Percentiles rank a stretch among this genome's conserved stretches.
These are phyloP conservation scores for Ploceus nigricollis DNA, from an alignment of 2,113 vertebrate genomes.

Conservation along the genomic window DNA sequence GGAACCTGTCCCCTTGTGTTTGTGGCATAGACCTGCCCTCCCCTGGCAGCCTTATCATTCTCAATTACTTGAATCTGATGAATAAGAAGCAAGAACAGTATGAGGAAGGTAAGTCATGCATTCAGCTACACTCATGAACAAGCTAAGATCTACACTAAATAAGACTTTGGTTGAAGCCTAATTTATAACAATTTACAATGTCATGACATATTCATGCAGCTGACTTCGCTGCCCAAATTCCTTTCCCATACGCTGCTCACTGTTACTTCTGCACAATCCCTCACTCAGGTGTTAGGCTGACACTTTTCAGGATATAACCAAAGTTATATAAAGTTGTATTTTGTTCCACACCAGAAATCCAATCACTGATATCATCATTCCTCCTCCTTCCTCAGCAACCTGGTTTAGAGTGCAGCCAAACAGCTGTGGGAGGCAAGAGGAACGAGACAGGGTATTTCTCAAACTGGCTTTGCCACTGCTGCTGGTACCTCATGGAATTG, in stretches of 20 bases:
- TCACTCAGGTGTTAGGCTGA: background rate
- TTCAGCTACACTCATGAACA: background rate
- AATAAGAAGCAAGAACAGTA: background rate
- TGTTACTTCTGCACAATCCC: background rate
- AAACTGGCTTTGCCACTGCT: background rate
- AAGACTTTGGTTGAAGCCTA: background rate
- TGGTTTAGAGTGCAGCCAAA: background rate
- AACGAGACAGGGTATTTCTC: background rate
- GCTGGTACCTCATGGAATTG: background rate
- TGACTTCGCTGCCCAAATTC: background rate
- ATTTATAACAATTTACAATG: background rate
- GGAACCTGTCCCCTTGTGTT: slow-evolving; percentile 90
- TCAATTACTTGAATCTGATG: slow-evolving; percentile 91
- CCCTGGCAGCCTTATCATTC: slow-evolving; percentile 79
- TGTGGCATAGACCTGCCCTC: slow-evolving; percentile 83
- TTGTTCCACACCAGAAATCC: background rate
- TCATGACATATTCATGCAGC: background rate
- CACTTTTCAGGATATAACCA: background rate
- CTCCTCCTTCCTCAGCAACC: background rate
- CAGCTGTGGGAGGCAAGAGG: background rate
- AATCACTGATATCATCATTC: background rate
- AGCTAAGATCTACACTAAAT: background rate
- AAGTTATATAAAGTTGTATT: background rate
- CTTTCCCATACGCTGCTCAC: background rate
- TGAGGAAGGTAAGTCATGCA: background rate